phyloP scores from a whole-genome alignment of 2,888 invertebrate species.

The Nezara viridula region DNA sequence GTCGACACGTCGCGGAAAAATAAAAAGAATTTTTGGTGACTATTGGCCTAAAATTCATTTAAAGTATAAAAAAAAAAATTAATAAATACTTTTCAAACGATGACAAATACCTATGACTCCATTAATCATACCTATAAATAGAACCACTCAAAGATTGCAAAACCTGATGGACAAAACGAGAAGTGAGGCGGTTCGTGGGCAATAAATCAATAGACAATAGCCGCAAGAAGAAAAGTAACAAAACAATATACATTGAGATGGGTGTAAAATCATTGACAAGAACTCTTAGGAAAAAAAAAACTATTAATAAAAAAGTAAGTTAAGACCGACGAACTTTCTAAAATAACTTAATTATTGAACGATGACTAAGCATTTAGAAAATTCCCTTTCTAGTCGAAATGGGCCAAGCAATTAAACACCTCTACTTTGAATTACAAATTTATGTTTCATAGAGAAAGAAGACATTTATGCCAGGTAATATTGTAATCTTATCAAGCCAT shows the following conservation, averaged over 20 bases:
- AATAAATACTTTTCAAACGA: too few species aligned
- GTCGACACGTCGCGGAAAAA: too few species aligned
- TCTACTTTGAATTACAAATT: background rate
- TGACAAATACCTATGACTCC: too few species aligned
- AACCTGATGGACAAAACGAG: background rate
- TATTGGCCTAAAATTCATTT: too few species aligned
- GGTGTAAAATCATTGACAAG: background rate
- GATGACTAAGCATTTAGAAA: conserved; percentile 21
- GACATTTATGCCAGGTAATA: too few species aligned
- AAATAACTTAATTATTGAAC: background rate
- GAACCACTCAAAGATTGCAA: background rate
- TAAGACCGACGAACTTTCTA: background rate
- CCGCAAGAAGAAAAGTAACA: background rate
- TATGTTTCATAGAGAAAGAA: too few species aligned
- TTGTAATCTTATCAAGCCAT: too few species aligned
- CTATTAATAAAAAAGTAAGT: background rate
- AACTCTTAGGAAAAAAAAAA: background rate
- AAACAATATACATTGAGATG: background rate
- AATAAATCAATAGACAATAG: background rate
- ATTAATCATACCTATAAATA: background rate
- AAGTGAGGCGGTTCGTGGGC: background rate
- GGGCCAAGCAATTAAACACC: conserved; percentile 29
- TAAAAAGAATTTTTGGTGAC: too few species aligned
- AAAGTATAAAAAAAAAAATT: too few species aligned
- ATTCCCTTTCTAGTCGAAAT: conserved; percentile 1